Evolutionary conservation across 92 coral and sea anemone genomes (phyloP).

Genomic region (Bergia sp.): DNA sequence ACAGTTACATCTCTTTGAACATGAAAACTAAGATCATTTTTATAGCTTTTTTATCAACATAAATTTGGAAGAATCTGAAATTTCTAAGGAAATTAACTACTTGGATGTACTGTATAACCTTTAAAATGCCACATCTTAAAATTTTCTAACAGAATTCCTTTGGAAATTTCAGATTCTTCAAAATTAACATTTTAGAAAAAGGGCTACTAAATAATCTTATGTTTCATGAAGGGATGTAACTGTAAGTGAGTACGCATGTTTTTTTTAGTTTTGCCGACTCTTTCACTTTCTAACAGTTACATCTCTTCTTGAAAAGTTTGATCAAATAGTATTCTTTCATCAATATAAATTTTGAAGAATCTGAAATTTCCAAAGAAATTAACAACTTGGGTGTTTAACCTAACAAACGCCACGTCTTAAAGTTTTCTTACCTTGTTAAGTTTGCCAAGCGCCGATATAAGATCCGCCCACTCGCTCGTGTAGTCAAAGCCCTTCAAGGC

Average conservation of each 20-base stretch:
- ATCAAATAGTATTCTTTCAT: too few species aligned
- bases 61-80: background rate
- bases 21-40: too few species aligned
- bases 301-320: too few species aligned
- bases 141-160: constrained; percentile 30
- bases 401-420: constrained; percentile 4
- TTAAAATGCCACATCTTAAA: background rate
- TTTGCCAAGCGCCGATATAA: constrained; percentile 95
- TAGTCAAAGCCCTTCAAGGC: constrained; percentile 93
- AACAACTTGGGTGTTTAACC: background rate
- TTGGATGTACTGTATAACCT: background rate
- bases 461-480: constrained; percentile 98
- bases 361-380: background rate
- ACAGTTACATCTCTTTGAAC: too few species aligned
- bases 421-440: constrained; percentile 79
- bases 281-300: too few species aligned
- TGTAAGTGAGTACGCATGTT: too few species aligned
- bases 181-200: background rate
- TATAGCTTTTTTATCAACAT: background rate
- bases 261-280: too few species aligned
- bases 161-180: background rate
- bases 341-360: background rate
- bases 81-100: background rate
- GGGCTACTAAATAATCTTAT: too few species aligned
- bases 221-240: too few species aligned